Evolutionary conservation across 2,113 vertebrate species (phyloP).

Genomic region (Sinosuthora webbiana): DNA sequence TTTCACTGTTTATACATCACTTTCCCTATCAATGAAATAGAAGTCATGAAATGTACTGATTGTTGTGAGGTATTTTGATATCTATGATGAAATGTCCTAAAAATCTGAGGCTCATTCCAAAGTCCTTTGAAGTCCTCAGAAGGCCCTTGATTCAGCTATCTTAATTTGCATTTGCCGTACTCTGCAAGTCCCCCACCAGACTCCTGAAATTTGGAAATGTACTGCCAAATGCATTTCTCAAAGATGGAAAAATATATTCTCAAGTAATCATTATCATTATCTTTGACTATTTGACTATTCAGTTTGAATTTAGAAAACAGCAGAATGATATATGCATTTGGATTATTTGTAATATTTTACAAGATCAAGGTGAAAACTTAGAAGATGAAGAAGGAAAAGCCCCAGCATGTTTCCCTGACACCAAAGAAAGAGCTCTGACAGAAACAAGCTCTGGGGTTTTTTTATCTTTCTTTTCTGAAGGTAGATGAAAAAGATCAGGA

Average conservation of each 20-base stretch:
- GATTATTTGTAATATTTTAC: conserved; percentile 69
- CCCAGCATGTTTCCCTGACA: conserved; percentile 60
- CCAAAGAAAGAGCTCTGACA: conserved; percentile 61
- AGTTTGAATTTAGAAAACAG: conserved; percentile 48
- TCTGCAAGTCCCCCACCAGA: conserved; percentile 23
- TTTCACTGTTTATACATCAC: not conserved
- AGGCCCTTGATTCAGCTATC: conserved; percentile 38
- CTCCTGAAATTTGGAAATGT: not conserved
- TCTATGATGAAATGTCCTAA: conserved; percentile 53
- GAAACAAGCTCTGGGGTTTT: conserved; percentile 44
- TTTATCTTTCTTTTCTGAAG: conserved; percentile 68
- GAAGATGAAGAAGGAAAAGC: conserved; percentile 41
- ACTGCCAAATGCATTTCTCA: not conserved
- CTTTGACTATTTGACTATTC: conserved; percentile 14
- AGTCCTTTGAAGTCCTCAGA: conserved; percentile 51
- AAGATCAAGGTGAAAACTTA: conserved; percentile 65
- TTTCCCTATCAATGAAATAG: conserved; percentile 29
- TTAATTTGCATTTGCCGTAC: conserved; percentile 46
- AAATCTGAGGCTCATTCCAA: conserved; percentile 26
- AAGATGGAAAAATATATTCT: not conserved
- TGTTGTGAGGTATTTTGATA: conserved; percentile 58
- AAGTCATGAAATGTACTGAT: conserved; percentile 19
- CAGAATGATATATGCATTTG: conserved; percentile 21
- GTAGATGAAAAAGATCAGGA: conserved; percentile 71
- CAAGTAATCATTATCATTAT: conserved; percentile 36